Conservation (phyloP, 2,888 invertebrate species). For the Marasmarcha lunaedactyla region DNA sequence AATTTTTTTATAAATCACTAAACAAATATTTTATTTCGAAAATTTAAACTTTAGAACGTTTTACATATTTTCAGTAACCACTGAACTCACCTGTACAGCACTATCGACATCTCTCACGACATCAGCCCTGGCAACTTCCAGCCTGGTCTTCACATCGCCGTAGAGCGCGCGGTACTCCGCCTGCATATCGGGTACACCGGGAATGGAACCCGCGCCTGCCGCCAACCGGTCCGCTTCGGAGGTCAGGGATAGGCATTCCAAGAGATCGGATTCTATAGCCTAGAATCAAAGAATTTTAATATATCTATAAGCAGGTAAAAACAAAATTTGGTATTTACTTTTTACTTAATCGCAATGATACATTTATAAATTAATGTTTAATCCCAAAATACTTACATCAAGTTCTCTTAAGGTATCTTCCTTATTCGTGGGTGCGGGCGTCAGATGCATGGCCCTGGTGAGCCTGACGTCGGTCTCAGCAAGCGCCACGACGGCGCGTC, state of each 20-base stretch:
- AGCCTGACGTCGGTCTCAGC: conserved; percentile 79
- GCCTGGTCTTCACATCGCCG: conserved; percentile 40
- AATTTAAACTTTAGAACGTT: no score
- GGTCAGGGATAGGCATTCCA: conserved; percentile 44
- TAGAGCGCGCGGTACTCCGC: conserved; percentile 49
- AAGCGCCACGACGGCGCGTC: conserved; percentile 76
- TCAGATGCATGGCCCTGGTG: conserved; percentile 76
- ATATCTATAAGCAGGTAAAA: no score
- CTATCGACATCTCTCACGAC: conserved; percentile 46
- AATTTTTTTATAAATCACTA: no score
- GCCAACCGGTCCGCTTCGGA: conserved; percentile 46
- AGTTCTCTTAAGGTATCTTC: conserved; percentile 53
- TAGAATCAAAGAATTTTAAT: conserved; percentile 17
- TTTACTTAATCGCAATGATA: no score
- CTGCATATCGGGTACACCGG: conserved; percentile 43
- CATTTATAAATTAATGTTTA: no score
- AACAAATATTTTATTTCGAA: no score
- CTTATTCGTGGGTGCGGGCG: conserved; percentile 53
- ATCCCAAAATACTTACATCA: conserved; percentile 61
- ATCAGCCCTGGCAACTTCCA: conserved; percentile 43
- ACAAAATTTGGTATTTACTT: no score
- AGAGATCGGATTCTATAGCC: conserved; percentile 46
- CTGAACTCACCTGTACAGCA: conserved; percentile 50
- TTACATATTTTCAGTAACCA: no score
- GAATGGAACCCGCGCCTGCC: conserved; percentile 23